Conservation (phyloP, 2,113 vertebrate species). For the rat (Rattus norvegicus) region GRCr8 NC_086022.1:60369501-60370000, state of each 20-base stretch:
- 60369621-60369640: no score
- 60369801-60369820: slow-evolving; percentile 32
- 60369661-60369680: not conserved
- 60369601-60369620: no score
- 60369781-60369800: not conserved
- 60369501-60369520: no score
- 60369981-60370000: not conserved
- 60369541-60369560: no score
- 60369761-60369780: not conserved
- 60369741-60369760: not conserved
- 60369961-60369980: not conserved
- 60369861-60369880: slow-evolving; percentile 48
- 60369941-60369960: not conserved
- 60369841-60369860: not conserved
- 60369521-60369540: no score
- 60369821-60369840: not conserved
- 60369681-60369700: not conserved
- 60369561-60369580: no score
- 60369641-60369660: not conserved
- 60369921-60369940: slow-evolving; percentile 37
- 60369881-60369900: not conserved
- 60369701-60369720: not conserved
- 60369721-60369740: not conserved
- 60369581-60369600: no score
- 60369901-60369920: slow-evolving; percentile 8